A percentile compares a stretch with the other conserved stretches of the same genome.
Evolutionary conservation across 2,113 vertebrate species (phyloP).

Genomic region (Herpetotheres cachinnans): DNA sequence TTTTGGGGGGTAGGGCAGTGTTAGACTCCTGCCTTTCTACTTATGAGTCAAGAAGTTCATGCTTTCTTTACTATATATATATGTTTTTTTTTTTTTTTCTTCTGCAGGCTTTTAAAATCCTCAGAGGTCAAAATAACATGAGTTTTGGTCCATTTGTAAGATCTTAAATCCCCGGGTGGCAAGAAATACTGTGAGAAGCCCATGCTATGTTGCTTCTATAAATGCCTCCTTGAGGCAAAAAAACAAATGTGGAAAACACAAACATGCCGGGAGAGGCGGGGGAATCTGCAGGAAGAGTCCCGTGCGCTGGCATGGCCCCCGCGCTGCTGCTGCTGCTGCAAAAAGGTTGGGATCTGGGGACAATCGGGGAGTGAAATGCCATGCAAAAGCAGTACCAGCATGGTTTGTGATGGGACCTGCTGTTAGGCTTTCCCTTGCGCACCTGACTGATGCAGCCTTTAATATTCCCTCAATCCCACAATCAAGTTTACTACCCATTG

Average conservation of each 20-base stretch:
- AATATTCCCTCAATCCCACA: background rate
- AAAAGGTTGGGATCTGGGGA: background rate
- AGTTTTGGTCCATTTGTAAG: conserved; percentile 41
- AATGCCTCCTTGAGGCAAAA: background rate
- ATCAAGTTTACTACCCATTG: background rate
- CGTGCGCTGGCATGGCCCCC: fast-evolving
- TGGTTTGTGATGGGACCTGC: background rate
- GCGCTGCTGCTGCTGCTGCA: background rate
- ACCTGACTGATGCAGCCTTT: background rate
- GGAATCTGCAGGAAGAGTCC: background rate
- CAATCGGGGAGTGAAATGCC: fast-evolving
- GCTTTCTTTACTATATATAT: conserved; percentile 2
- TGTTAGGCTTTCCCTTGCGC: fast-evolving
- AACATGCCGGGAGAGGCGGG: background rate
- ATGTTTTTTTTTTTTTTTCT: background rate
- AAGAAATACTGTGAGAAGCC: conserved; percentile 39
- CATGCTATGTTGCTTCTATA: background rate
- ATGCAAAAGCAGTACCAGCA: fast-evolving
- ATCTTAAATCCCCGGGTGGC: conserved; percentile 41
- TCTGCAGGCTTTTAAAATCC: conserved; percentile 34
- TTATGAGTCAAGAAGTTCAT: background rate
- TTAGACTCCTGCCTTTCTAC: background rate
- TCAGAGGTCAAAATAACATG: conserved; percentile 47
- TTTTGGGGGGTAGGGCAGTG: background rate
- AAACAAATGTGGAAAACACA: background rate